These are phyloP conservation scores for Alviniconcha strummeri DNA, from an alignment of 2,888 invertebrate species.

Conservation along the genomic window DNA sequence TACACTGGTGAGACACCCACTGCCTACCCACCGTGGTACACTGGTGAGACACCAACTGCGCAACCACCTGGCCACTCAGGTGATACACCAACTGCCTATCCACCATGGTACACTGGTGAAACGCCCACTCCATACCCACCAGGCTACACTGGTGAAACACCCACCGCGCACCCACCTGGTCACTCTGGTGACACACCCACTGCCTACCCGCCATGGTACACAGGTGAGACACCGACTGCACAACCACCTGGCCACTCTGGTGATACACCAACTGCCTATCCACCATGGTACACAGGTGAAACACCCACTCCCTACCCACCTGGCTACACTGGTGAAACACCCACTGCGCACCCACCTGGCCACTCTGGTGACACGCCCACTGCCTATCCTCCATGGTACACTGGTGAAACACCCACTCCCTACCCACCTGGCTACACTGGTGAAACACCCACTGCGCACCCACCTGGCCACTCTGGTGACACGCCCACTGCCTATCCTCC, in stretches of 20 bases:
- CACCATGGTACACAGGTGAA: background rate
- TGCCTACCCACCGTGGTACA: constrained; percentile 3
- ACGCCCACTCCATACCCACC: constrained; percentile 16
- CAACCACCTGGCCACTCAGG: background rate
- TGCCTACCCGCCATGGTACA: constrained; percentile 3
- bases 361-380: background rate
- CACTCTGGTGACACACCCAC: background rate
- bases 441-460: background rate
- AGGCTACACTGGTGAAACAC: constrained; percentile 8
- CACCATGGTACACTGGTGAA: background rate
- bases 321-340: background rate
- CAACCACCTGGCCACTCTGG: background rate
- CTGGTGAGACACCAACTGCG: constrained; percentile 10
- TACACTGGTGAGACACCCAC: background rate
- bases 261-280: background rate
- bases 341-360: background rate
- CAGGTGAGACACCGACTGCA: background rate
- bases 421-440: constrained; percentile 2
- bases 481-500: background rate
- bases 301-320: constrained; percentile 1
- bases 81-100: constrained; percentile 6
- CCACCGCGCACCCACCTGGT: constrained; percentile 2
- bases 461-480: background rate
- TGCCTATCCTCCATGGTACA: background rate
- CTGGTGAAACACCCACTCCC: background rate